Percentiles rank a stretch among this genome's conserved stretches.
phyloP scores from a whole-genome alignment of 1,140 invertebrate genomes.

The Tenebrio molitor region DNA sequence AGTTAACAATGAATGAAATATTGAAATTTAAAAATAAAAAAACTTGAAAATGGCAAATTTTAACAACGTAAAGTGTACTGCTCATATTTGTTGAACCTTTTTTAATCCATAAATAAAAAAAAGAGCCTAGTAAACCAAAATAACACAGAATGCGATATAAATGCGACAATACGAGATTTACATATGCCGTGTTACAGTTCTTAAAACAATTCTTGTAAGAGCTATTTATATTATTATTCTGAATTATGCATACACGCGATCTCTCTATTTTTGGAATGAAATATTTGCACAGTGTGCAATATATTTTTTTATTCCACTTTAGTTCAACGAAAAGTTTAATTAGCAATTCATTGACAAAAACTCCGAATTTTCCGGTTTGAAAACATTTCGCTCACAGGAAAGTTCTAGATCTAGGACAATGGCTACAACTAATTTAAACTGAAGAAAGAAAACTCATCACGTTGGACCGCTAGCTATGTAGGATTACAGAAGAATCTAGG shows the following conservation, averaged over 20 bases:
- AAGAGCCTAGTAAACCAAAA: not conserved
- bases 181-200: constrained; percentile 19
- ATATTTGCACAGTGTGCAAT: constrained; percentile 7
- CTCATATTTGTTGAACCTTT: not conserved
- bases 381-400: constrained; percentile 28
- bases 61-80: too few relatives aligned
- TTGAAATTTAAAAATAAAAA: too few relatives aligned
- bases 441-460: constrained; percentile 42
- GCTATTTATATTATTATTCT: constrained; percentile 35
- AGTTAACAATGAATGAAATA: too few relatives aligned
- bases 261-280: constrained; percentile 15
- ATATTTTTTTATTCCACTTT: not conserved
- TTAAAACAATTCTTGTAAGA: constrained; percentile 33
- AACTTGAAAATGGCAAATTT: too few relatives aligned
- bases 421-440: constrained; percentile 44
- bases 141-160: constrained; percentile 1
- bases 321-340: constrained; percentile 22
- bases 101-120: constrained; percentile 19
- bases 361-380: constrained; percentile 5
- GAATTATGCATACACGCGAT: constrained; percentile 37
- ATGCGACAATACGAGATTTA: constrained; percentile 30
- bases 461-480: constrained; percentile 42
- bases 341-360: constrained; percentile 42
- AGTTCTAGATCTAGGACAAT: constrained; percentile 44
- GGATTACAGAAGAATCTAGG: constrained; percentile 28